Percentiles rank a stretch among this genome's conserved stretches.
phyloP scores from a whole-genome alignment of 2,113 vertebrate species.

The Ammodytes dubius region DNA sequence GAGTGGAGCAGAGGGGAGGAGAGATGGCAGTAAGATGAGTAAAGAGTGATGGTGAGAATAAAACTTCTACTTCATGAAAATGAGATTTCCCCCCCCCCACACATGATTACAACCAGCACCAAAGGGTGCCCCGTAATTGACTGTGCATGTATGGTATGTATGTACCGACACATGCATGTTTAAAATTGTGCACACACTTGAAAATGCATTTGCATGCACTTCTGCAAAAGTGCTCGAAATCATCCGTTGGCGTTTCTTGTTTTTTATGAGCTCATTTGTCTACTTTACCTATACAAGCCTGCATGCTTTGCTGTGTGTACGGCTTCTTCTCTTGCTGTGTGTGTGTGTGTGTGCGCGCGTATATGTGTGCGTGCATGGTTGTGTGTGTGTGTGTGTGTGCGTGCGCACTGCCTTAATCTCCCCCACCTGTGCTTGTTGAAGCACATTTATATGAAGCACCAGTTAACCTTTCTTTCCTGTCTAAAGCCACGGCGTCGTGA shows the following conservation, averaged over 20 bases:
- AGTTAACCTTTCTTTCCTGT: slow-evolving; percentile 80
- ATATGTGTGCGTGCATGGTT: neutral
- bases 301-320: neutral
- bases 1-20: neutral
- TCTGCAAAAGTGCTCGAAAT: neutral
- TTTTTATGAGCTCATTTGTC: slow-evolving; percentile 42
- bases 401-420: slow-evolving; percentile 45
- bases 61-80: slow-evolving; percentile 51
- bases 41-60: slow-evolving; percentile 10
- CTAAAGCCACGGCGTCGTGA: slow-evolving; percentile 64
- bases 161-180: slow-evolving; percentile 2
- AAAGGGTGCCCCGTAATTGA: slow-evolving; percentile 33
- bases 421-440: slow-evolving; percentile 63
- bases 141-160: neutral
- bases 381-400: slow-evolving; percentile 4
- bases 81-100: slow-evolving; percentile 51
- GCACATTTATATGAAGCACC: slow-evolving; percentile 77
- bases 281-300: slow-evolving; percentile 10
- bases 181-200: neutral
- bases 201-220: slow-evolving; percentile 14
- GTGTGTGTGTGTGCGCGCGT: neutral
- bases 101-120: slow-evolving; percentile 55
- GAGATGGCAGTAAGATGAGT: neutral
- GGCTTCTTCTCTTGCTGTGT: neutral
- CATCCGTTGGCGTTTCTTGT: neutral